Evolutionary conservation across 2,113 vertebrate genomes (phyloP).

Genomic region (Lucifuga dentata): DNA sequence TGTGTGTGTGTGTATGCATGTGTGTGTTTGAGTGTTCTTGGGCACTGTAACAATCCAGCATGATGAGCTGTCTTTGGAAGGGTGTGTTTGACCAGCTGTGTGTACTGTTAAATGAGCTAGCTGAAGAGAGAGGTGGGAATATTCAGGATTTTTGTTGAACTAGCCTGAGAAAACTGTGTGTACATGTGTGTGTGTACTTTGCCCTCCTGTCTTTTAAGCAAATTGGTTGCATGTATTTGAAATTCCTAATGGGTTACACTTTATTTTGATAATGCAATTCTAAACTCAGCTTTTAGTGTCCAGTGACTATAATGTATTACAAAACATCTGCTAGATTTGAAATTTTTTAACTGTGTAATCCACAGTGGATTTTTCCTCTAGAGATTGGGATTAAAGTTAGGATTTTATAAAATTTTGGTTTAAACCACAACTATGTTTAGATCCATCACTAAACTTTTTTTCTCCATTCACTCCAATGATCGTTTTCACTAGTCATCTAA

Average conservation of each 20-base stretch:
- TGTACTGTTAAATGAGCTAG: constrained; percentile 31
- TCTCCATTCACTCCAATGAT: not conserved
- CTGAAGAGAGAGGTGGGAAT: not conserved
- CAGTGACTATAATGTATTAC: not conserved
- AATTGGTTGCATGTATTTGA: constrained; percentile 6
- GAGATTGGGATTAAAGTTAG: not conserved
- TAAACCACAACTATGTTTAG: no score
- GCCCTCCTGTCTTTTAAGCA: not conserved
- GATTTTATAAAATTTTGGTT: no score
- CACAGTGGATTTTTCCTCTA: no score
- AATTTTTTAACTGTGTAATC: no score
- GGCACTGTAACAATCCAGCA: constrained; percentile 23
- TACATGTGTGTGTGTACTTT: not conserved
- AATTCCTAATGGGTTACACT: not conserved
- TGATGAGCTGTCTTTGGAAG: constrained; percentile 26
- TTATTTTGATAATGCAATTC: not conserved
- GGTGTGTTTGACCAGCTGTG: constrained; percentile 58
- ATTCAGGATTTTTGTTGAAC: constrained; percentile 1
- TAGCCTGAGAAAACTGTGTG: not conserved
- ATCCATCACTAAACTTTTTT: no score
- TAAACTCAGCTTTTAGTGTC: not conserved
- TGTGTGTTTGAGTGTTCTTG: not conserved
- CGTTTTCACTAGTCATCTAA: not conserved
- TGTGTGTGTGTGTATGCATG: not conserved
- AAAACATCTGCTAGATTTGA: no score